Base-by-base conservation (phyloP, 2,888 invertebrate species). In the Yponomeuta plumbellus region DNA sequence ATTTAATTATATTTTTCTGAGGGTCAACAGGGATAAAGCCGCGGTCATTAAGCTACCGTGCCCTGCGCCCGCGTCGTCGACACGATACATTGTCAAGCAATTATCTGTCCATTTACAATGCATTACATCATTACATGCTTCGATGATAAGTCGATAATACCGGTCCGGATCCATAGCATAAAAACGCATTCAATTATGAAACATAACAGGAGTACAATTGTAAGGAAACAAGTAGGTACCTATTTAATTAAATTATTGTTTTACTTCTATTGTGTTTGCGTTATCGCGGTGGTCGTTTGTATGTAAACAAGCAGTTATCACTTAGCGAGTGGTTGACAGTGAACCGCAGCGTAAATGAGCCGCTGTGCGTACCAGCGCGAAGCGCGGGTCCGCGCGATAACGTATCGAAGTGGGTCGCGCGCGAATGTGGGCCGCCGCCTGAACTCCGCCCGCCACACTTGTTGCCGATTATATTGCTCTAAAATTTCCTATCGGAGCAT, bases 381-480 rank as follows among this genome's bases (percentile, higher is more conserved):
- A 65, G 26, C 58, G 56, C 40, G 34, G 68, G 68, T 71, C 73
- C 71, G 65, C 44, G 70, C 68, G 80, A 81, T 79, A 80, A 78
- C 71, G 68, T 86, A 86, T 85, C 86, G 75, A 86, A 76, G 75
- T 85, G 74, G 83, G 84, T 76, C 86, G 79, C 70, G 71, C 85
- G 79, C 70, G 71, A 72, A 83, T 81, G 77, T 81, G 74, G 80
- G 77, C 68, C 78, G 71, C 68, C 66, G 70, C 70, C 73, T 75
- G 74, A 73, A 77, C 74, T 76, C 64, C 67, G 65, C 66, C 58
- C 66, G 65, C 65, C n/a, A 61, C 40, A 63, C 67, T 67, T 64
- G 62, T 64, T 64, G 64, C 56, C 64, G 61, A 61, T 59, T 59
- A 10, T 20, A 59, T 52, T 52, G 17, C 44, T 52, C 44, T 52